Conservation (phyloP, 2,797 vertebrate species). For the Malurus splendens region DNA sequence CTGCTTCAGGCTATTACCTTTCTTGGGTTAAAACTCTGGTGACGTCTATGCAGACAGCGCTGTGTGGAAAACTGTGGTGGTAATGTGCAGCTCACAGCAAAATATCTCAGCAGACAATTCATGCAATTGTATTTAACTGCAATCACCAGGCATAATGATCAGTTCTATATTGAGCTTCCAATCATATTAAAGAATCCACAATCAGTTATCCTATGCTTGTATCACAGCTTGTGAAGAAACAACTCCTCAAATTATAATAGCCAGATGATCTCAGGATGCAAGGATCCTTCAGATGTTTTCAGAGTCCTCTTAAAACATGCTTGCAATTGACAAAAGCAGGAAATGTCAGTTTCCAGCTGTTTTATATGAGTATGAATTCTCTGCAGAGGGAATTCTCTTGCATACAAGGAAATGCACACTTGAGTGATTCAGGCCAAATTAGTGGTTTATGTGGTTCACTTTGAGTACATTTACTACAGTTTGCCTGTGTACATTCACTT, state of each 20-base stretch:
- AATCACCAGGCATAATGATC: neutral
- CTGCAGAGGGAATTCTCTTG: conserved; percentile 43
- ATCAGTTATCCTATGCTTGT: conserved; percentile 9
- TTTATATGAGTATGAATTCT: conserved; percentile 47
- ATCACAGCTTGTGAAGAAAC: conserved; percentile 14
- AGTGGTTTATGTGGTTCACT: conserved; percentile 22
- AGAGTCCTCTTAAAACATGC: conserved; percentile 33
- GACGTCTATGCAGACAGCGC: neutral
- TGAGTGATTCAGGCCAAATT: conserved; percentile 42
- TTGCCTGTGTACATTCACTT: conserved; percentile 34
- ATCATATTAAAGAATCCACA: conserved; percentile 17
- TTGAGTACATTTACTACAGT: conserved; percentile 50
- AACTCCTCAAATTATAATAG: conserved; percentile 35
- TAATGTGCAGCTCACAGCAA: conserved; percentile 10
- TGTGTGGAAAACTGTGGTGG: neutral
- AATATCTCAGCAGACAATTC: neutral
- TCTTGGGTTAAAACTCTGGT: neutral
- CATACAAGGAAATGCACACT: conserved; percentile 32
- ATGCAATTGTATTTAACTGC: neutral
- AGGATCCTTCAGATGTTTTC: conserved; percentile 56
- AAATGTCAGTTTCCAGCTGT: conserved; percentile 55
- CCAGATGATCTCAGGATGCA: conserved; percentile 40
- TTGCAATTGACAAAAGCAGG: conserved; percentile 47
- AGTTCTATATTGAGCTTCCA: neutral
- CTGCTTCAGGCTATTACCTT: neutral